Base-by-base conservation (phyloP, 2,888 invertebrate genomes). In the Agelastica alni region DNA sequence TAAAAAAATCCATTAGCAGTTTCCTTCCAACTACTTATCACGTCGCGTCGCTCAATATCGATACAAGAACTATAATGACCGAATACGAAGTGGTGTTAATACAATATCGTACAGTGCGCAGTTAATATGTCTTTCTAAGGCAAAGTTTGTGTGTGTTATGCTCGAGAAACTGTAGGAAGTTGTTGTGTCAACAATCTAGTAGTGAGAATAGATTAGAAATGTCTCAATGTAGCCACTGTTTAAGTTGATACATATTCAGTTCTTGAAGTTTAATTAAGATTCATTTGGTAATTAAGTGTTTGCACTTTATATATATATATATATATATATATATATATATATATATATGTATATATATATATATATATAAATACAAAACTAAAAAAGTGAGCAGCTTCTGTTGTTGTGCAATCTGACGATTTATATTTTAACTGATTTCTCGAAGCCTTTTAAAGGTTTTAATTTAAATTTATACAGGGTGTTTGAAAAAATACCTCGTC, bases 211-310 rank as follows among this genome's bases (percentile, higher is more conserved):
- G 51, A 51, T 56, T 47, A 51, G 46, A 47, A 14, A 43, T 14
- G 48, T 44, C 42, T 41, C 32, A 56, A 52, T 51, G 37, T 52
- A 39, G 32, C 36, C 31, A 14, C 30, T 49, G 51, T 52, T 51
- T 47, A 52, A 51, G 32, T 52, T 56, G 44, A 52, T 41, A 42
- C 39, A 48, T 43, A 47, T 49, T 41, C 52, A 39, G 39, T 56
- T 42, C 42, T 39, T 36, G 51, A 41, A 48, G 52, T 52, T 52
- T 47, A 56, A 56, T 52, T 48, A 48, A 56, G 48, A 56, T 56
- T 47, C 51, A 44, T 37, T 47, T 56, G 43, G 47, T 34, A 44
- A 43, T 47, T 37, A 47, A 47, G 41, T 42, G 49, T n/a, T n/a
- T n/a, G n/a, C n/a, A n/a, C n/a, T n/a, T n/a, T n/a, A n/a, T n/a